Evolutionary conservation across 2,797 vertebrate species (phyloP), one percentile per base, ranked within the genome.

Genomic region (Enteromius anoplus): DNA sequence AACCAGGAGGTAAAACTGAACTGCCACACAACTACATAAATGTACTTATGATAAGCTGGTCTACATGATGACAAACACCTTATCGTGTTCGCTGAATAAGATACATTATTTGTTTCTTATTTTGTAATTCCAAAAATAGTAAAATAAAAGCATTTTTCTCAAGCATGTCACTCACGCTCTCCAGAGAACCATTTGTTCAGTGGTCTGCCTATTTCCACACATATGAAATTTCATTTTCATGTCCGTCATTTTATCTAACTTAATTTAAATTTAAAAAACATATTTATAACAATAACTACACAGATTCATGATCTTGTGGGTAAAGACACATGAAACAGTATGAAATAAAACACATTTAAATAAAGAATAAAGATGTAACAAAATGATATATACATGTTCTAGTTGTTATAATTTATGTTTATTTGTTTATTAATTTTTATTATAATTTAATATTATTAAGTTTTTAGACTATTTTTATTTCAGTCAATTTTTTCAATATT

Each of bases 1-100:
- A 97, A 97, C 87, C 98, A 99, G 87, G 98, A 99, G 96, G 98
- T 99, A 93, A 65, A n/a, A 49, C 64, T 19, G 34, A 15, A 64
- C 51, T 21, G 51, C 51, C 9, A 42, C 40, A 42, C 9, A 42
- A 1, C 9, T 10, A 42, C 9, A 42, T 42, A 10, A 2, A 42
- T 42, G 40, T 10, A 2, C 40, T 40, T 40, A 9, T 40, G 42
- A 47, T 0, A 29, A n/a, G 6, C n/a, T 70, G 40, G 26, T 8
- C 45, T 70, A 4, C 12, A 8, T 47, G 2, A 17, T 11, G 21
- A 37, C 6, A 37, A 37, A 12, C 55, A 14, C 11, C 55, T 2
- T 12, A 26, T 60, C 23, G 23, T 26, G 11, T 26, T 58, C 26
- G n/a, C 23, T 23, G 4, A 60, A 60, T 60, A 4, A 60, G 17